Evolutionary conservation across 2,888 invertebrate genomes (phyloP).

Genomic region (Oithona nana): DNA sequence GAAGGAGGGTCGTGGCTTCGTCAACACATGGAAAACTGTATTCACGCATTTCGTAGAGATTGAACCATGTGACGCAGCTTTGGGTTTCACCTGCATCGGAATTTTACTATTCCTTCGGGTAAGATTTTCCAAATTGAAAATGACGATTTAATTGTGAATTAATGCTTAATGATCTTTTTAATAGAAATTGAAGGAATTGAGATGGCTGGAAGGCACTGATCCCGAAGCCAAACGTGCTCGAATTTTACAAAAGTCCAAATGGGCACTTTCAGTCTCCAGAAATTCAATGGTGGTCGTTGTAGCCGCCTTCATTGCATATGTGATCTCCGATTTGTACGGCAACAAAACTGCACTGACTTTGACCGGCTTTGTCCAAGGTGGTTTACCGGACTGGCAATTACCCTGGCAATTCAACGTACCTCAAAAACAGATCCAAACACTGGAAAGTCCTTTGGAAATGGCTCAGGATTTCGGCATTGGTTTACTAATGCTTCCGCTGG

Average conservation of each 20-base stretch:
- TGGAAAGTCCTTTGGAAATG: not conserved
- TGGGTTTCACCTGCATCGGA: constrained; percentile 6
- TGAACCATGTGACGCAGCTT: not conserved
- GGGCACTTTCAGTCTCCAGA: constrained; percentile 7
- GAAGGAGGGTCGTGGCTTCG: constrained; percentile 7
- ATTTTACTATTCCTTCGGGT: constrained; percentile 13
- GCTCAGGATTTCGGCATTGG: constrained; percentile 11
- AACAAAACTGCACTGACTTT: not conserved
- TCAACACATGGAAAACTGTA: not conserved
- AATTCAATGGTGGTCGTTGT: constrained; percentile 8
- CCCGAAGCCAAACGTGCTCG: not conserved
- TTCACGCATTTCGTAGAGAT: constrained; percentile 2
- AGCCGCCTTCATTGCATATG: constrained; percentile 3
- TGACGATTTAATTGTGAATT: not conserved
- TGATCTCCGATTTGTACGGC: not conserved
- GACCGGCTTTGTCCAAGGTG: constrained; percentile 2
- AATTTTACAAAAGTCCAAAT: constrained; percentile 6
- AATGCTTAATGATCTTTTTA: not conserved
- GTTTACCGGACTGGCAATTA: constrained; percentile 3
- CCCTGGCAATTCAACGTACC: not conserved
- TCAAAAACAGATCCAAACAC: not conserved
- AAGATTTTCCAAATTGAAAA: not conserved
- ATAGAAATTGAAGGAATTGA: constrained; percentile 14
- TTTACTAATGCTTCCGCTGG: constrained; percentile 12
- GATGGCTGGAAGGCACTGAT: constrained; percentile 4